Conservation (phyloP, 2,113 vertebrate species). For the Sylvia atricapilla region DNA sequence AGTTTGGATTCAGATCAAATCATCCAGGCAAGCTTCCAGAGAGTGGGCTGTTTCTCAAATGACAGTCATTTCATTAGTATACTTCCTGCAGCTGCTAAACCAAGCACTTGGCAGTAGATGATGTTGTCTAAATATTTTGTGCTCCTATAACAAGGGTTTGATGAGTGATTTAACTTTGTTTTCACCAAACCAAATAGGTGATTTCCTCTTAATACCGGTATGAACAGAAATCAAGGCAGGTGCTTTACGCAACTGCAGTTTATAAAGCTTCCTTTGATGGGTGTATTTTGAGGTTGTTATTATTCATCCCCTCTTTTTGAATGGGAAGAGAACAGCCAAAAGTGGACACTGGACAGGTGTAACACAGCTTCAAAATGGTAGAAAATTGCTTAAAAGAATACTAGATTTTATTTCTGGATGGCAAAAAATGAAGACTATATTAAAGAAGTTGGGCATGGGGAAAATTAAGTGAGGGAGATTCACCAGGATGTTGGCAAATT, state of each 20-base stretch:
- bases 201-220: neutral
- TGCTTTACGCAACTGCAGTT: neutral
- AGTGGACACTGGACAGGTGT: accelerated
- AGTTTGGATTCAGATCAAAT: slow-evolving; percentile 24
- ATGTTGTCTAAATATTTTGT: slow-evolving; percentile 53
- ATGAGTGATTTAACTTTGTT: neutral
- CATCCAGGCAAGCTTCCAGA: slow-evolving; percentile 31
- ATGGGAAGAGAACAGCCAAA: neutral
- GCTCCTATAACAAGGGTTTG: neutral
- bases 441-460: neutral
- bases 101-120: neutral
- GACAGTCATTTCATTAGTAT: slow-evolving; percentile 26
- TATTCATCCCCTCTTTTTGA: neutral
- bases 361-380: neutral
- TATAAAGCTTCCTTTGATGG: neutral
- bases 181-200: neutral
- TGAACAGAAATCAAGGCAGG: neutral
- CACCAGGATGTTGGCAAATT: neutral
- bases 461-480: neutral
- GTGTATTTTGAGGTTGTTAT: neutral
- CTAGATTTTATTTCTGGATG: neutral
- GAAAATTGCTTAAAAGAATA: neutral
- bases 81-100: neutral
- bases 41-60: slow-evolving; percentile 1
- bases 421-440: neutral